A percentile compares a stretch with the other conserved stretches of the same genome.
These are phyloP conservation scores for Mythimna albipuncta DNA, from an alignment of 2,888 invertebrate genomes.

Conservation along the genomic window DNA sequence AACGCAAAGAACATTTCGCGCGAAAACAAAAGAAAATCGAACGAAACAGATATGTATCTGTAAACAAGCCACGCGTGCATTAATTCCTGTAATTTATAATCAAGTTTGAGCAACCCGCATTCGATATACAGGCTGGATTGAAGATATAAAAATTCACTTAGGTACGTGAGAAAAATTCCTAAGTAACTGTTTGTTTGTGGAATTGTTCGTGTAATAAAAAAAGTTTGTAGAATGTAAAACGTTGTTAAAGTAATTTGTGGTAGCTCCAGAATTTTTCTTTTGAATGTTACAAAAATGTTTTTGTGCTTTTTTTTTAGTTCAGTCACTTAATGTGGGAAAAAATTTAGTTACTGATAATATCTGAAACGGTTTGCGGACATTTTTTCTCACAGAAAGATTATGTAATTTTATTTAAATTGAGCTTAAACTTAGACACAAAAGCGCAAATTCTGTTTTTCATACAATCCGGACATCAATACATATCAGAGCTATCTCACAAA, in stretches of 20 bases:
- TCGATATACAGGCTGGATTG: slow-evolving; percentile 57
- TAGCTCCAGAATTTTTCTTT: slow-evolving; percentile 34
- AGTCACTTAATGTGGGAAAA: slow-evolving; percentile 20
- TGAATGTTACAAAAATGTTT: slow-evolving; percentile 20
- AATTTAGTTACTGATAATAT: slow-evolving; percentile 5
- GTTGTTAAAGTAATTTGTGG: slow-evolving; percentile 41
- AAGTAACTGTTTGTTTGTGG: slow-evolving; percentile 52
- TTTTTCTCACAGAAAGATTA: neutral
- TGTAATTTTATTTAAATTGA: neutral
- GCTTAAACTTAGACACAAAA: neutral
- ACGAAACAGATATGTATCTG: slow-evolving; percentile 58
- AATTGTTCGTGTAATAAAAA: slow-evolving; percentile 35
- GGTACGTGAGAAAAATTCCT: slow-evolving; percentile 58
- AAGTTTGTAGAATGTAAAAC: slow-evolving; percentile 43
- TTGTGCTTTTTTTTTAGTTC: neutral
- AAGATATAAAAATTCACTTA: slow-evolving; percentile 61
- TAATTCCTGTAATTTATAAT: slow-evolving; percentile 75
- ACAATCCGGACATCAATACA: neutral
- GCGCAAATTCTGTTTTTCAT: neutral
- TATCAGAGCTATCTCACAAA: neutral
- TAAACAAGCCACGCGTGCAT: slow-evolving; percentile 71
- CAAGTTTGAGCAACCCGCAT: slow-evolving; percentile 60
- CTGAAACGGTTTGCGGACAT: neutral
- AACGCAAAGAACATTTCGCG: slow-evolving; percentile 31
- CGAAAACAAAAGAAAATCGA: slow-evolving; percentile 56